Evolutionary conservation across 1,140 invertebrate genomes (phyloP).

Genomic region (Ceratina australensis): DNA sequence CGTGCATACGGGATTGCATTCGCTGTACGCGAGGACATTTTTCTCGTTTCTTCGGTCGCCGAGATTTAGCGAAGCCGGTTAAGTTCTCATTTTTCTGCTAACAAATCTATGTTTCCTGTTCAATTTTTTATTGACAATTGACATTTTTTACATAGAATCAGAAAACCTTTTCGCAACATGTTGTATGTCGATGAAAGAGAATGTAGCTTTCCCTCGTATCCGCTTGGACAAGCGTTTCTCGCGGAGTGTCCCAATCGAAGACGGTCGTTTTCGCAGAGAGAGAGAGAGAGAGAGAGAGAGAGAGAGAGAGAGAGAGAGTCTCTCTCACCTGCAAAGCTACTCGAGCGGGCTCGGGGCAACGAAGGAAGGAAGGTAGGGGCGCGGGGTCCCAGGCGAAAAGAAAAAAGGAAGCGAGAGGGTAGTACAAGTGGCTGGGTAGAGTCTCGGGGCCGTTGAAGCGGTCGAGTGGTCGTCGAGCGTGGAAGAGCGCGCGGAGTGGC

Average conservation of each 20-base stretch:
- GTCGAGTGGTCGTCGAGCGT: conserved; percentile 70
- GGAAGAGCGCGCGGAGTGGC: conserved; percentile 60
- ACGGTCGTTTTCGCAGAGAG: conserved; percentile 38
- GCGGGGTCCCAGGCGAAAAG: conserved; percentile 9
- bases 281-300: too few species aligned
- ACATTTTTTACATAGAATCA: too few species aligned
- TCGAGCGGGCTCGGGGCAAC: conserved; percentile 14
- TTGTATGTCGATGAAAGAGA: too few species aligned
- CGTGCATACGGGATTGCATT: too few species aligned
- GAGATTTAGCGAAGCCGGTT: conserved; percentile 28
- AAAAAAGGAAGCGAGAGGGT: background rate
- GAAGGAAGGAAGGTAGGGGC: too few species aligned
- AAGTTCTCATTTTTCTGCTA: too few species aligned
- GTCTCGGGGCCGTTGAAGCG: conserved; percentile 51
- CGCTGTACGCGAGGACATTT: background rate
- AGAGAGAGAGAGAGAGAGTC: too few species aligned
- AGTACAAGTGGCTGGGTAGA: conserved; percentile 60
- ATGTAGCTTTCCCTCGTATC: too few species aligned
- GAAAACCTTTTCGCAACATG: too few species aligned
- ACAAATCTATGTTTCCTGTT: too few species aligned
- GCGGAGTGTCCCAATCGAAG: conserved; percentile 34
- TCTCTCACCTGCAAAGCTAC: conserved; percentile 41
- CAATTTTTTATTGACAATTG: too few species aligned
- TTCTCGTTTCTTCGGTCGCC: background rate
- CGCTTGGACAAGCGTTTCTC: conserved; percentile 6